Conservation (phyloP, 2,113 vertebrate species). For the Alouatta palliata region DNA sequence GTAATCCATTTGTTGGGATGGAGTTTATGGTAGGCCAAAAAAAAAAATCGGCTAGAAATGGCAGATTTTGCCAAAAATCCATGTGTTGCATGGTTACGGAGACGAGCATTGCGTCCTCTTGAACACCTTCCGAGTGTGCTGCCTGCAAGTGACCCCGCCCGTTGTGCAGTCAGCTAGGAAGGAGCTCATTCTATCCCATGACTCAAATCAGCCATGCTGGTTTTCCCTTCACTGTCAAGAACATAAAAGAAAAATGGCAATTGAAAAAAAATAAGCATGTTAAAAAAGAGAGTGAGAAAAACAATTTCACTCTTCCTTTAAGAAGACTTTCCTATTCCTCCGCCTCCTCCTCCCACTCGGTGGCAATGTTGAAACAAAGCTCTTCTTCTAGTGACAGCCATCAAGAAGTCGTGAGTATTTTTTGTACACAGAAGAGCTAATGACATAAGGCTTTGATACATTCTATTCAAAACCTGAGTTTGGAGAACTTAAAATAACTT, state of each 20-base stretch:
- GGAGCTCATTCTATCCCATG: background rate
- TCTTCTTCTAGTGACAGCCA: slow-evolving; percentile 62
- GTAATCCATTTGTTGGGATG: background rate
- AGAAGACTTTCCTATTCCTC: slow-evolving; percentile 43
- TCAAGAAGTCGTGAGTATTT: slow-evolving; percentile 69
- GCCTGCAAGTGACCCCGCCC: no score
- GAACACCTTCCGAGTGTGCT: no score
- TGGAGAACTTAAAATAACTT: slow-evolving; percentile 61
- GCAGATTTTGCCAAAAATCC: background rate
- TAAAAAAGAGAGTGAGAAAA: slow-evolving; percentile 61
- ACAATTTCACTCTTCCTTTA: slow-evolving; percentile 43
- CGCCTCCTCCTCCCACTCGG: slow-evolving; percentile 50
- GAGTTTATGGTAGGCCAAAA: background rate
- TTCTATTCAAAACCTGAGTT: slow-evolving; percentile 48
- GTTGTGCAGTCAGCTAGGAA: background rate
- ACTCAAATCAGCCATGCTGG: slow-evolving; percentile 18
- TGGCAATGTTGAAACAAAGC: slow-evolving; percentile 39
- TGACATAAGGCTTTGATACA: slow-evolving; percentile 31
- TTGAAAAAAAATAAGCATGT: slow-evolving; percentile 6
- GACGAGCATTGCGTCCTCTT: background rate
- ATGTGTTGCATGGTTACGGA: no score
- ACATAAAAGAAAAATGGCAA: slow-evolving; percentile 53
- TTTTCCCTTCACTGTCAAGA: slow-evolving; percentile 61
- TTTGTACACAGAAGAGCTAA: slow-evolving; percentile 47
- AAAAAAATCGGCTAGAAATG: slow-evolving; percentile 11